Evolutionary conservation across 2,113 vertebrate genomes (phyloP).

Genomic region (Raja brachyura): DNA sequence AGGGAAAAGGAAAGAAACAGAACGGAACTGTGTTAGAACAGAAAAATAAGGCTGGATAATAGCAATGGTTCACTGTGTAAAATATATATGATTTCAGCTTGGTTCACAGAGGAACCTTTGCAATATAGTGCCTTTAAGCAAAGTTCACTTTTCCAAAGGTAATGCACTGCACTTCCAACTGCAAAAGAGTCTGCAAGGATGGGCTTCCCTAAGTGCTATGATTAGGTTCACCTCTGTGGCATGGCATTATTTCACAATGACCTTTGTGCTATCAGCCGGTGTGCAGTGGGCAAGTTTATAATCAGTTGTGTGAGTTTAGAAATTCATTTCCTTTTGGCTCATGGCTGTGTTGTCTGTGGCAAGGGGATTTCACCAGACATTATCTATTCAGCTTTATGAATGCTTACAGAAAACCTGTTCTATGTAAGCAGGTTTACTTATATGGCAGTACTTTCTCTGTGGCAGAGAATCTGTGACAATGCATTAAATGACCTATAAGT

Average conservation of each 20-base stretch:
- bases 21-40: not conserved
- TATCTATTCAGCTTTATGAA: not conserved
- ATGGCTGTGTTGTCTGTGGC: not conserved
- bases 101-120: not conserved
- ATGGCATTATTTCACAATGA: not conserved
- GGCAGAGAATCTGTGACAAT: not conserved
- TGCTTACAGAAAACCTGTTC: not conserved
- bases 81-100: not conserved
- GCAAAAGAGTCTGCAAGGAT: not conserved
- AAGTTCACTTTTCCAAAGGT: not conserved
- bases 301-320: not conserved
- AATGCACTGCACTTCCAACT: not conserved
- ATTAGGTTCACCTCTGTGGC: not conserved
- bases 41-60: not conserved
- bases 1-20: not conserved
- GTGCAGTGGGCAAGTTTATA: not conserved
- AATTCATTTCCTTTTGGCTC: not conserved
- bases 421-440: not conserved
- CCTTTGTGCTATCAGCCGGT: not conserved
- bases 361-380: too few relatives aligned
- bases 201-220: not conserved
- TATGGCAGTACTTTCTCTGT: not conserved
- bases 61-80: not conserved
- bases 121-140: not conserved
- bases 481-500: not conserved